These are phyloP conservation scores for Agrotis puta DNA, from an alignment of 2,888 invertebrate species.

Conservation along the genomic window DNA sequence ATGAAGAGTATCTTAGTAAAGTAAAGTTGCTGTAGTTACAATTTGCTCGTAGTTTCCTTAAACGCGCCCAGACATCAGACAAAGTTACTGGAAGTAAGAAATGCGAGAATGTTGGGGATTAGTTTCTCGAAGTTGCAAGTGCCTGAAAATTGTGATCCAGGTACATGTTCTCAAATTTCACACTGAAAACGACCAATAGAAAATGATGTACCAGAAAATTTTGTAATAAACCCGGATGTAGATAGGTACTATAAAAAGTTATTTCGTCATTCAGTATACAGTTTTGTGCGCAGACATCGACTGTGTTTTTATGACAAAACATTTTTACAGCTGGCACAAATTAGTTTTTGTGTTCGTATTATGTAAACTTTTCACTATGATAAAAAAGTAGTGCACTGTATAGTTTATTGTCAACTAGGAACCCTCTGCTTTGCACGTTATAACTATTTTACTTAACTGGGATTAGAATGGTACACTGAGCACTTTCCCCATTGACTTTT, in stretches of 20 bases:
- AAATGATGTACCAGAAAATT: slow-evolving; percentile 16
- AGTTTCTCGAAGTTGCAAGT: background rate
- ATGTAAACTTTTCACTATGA: background rate
- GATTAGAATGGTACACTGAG: too few species aligned
- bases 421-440: background rate
- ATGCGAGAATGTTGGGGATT: background rate
- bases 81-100: too few species aligned
- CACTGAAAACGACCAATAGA: slow-evolving; percentile 15
- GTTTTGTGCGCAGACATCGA: slow-evolving; percentile 12
- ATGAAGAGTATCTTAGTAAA: background rate
- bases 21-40: background rate
- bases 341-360: background rate
- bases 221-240: slow-evolving; percentile 27
- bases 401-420: background rate
- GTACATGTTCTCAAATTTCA: background rate
- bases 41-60: background rate
- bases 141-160: background rate
- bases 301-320: slow-evolving; percentile 31
- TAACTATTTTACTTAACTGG: background rate
- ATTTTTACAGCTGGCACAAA: background rate
- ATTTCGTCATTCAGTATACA: slow-evolving; percentile 16
- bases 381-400: background rate
- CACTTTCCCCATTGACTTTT: too few species aligned
- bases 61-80: too few species aligned
- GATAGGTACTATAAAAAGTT: slow-evolving; percentile 30